Base-by-base conservation (phyloP, 2,113 vertebrate genomes). In the Connochaetes taurinus region DNA sequence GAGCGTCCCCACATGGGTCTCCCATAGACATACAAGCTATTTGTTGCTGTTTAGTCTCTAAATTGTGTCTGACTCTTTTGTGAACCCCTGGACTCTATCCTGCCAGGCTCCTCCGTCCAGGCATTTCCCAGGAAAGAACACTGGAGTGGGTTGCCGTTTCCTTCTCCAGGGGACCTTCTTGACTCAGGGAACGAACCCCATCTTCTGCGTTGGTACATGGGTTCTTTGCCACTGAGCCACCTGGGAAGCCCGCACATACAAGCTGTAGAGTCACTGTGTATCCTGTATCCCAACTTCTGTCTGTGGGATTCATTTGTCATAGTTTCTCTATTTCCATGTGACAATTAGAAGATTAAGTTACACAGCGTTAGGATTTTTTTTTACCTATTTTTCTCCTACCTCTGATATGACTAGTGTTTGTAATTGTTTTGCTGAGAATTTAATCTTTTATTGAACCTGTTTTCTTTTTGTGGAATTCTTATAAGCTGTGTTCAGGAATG, bases 361-460 rank as follows among this genome's bases (percentile, higher is more conserved):
- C 23, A 92, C 5, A 55, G 25, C 13, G 50, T 71, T n/a, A 29
- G 55, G 43, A 14, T 21, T 21, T 52, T 31, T 31, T 27, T n/a
- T 93, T 16, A 17, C 6, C 14, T 31, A 23, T 15, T 67, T 82
- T 7, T 25, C 33, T 80, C 52, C 91, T 47, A 27, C 23, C 16
- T 78, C 40, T 91, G 62, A 25, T 67, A 82, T 92, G 91, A 25
- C 31, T 87, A 89, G 52, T 53, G 74, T 86, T 96, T 89, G 87
- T 88, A 12, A 95, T 97, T 94, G 92, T 87, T 95, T 94, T 91
- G 93, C 89, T 90, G 94, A 92, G 93, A 89, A 67, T 86, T 94
- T 78, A 80, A 52, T 57, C 86, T 95, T 94, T 97, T 52, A 27
- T 52, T 40, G 52, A 93, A 91, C 5, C 43, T 86, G 7, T 85